Evolutionary conservation across 2,113 vertebrate genomes (phyloP), one percentile per base, ranked within the genome.

Genomic region (Sula dactylatra): DNA sequence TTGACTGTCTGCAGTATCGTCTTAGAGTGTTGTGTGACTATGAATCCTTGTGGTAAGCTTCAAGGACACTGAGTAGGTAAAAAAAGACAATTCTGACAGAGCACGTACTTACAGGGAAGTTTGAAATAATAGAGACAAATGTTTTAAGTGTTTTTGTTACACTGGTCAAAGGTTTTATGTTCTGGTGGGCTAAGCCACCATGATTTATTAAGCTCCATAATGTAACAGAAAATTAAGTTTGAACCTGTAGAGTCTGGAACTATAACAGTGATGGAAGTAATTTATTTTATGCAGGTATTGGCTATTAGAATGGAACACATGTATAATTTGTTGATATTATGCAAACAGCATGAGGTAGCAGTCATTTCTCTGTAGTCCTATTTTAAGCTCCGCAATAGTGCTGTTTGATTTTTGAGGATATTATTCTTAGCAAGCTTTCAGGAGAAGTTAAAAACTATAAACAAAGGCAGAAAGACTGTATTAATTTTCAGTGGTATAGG

Each of bases 11-110:
- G 54, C 79, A 18, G 77, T 54, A 78, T 92, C 83, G 64, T 90
- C 47, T 83, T 58, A 65, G 79, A 82, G 65, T 86, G 81, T 89
- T 81, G 44, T 92, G 78, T 89, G 94, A 85, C 97, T 97, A 96
- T 69, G 64, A 96, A 95, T 94, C 93, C 76, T 91, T 70, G 42
- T 78, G 82, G 47, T 78, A 55, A 88, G 17, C 78, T 87, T 96
- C 97, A 98, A 97, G 98, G 97, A 66, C 95, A 89, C 10, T 5
- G 56, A 88, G 16, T 55, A 85, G 61, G 44, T 77, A 62, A 88
- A 90, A 93, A 93, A 70, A 81, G 38, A 29, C 73, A n/a, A n/a
- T 64, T 92, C 66, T 90, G 93, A 76, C 21, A 40, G 50, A 82
- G 79, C 26, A 64, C 44, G 58, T 94, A 49, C 34, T 95, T 89